Conservation (phyloP, 2,797 vertebrate genomes). For the Amazonetta brasiliensis region DNA sequence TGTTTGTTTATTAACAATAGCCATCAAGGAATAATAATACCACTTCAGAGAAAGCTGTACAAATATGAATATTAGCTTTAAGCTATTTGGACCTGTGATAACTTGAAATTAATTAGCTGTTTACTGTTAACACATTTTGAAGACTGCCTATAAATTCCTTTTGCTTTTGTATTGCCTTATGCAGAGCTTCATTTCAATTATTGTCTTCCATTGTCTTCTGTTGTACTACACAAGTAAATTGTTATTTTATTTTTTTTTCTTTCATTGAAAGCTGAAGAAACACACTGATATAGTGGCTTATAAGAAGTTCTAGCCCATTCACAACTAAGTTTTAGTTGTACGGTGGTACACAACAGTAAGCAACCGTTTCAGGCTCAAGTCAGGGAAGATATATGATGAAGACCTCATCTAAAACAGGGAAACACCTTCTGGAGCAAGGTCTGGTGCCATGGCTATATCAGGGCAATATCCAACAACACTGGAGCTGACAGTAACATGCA, state of each 20-base stretch:
- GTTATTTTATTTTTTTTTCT: background rate
- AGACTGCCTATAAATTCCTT: background rate
- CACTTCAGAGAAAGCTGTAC: background rate
- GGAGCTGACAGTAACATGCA: background rate
- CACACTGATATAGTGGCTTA: background rate
- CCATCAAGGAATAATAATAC: background rate
- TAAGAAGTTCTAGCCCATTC: background rate
- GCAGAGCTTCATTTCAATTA: background rate
- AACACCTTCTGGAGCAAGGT: background rate
- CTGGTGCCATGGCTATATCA: background rate
- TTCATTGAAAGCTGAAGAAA: background rate
- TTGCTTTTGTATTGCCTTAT: background rate
- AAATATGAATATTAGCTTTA: background rate
- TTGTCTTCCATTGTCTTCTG: background rate
- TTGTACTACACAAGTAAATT: background rate
- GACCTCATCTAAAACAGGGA: background rate
- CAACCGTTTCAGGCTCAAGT: background rate
- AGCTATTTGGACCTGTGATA: background rate
- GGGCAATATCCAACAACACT: background rate
- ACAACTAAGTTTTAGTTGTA: background rate
- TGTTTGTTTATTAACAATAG: background rate
- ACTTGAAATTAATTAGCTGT: background rate
- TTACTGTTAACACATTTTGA: background rate
- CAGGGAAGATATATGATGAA: background rate
- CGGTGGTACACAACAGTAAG: background rate